Percentiles rank a stretch among this genome's conserved stretches.
phyloP scores from a whole-genome alignment of 2,113 vertebrate genomes.

The Vombatus ursinus region DNA sequence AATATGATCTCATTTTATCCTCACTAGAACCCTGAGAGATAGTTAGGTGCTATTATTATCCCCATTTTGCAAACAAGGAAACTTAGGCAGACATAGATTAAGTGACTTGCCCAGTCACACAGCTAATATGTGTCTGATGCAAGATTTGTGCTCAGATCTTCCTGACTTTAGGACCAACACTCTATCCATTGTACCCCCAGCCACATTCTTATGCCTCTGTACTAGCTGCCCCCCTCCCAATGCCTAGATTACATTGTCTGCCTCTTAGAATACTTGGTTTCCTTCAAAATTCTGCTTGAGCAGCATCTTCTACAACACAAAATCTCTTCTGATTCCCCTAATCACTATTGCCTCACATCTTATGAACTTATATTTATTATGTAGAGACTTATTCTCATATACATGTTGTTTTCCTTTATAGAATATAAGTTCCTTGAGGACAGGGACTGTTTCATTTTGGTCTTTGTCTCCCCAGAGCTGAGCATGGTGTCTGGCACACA shows the following conservation, averaged over 20 bases:
- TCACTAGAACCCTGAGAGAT: neutral
- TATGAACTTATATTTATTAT: neutral
- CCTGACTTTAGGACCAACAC: neutral
- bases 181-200: no score
- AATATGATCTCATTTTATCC: neutral
- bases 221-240: no score
- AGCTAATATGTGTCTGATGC: neutral
- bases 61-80: neutral
- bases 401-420: neutral
- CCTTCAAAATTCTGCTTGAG: neutral
- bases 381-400: neutral
- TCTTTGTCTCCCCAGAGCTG: neutral
- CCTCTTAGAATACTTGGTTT: neutral
- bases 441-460: neutral
- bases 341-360: neutral
- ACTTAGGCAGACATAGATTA: neutral
- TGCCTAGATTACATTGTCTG: neutral
- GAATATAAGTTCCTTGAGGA: neutral
- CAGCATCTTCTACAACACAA: neutral
- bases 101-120: neutral
- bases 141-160: neutral
- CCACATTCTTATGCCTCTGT: no score
- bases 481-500: neutral
- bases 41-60: neutral
- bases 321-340: neutral